Conservation (phyloP, 2,113 vertebrate genomes). For the Eleginops maclovinus region DNA sequence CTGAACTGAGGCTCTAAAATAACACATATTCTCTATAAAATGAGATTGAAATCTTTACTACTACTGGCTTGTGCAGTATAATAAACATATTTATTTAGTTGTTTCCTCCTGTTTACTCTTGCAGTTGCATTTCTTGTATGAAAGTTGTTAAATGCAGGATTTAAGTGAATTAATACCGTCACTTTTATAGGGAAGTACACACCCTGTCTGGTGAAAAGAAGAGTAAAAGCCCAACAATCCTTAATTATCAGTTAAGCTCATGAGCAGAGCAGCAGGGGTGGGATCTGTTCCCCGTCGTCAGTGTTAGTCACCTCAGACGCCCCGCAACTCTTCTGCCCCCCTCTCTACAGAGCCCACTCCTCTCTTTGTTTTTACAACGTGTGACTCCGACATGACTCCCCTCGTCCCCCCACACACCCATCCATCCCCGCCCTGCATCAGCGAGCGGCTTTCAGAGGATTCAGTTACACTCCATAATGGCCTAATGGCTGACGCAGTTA, state of each 20-base stretch:
- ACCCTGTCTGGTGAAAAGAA: not conserved
- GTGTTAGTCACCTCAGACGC: slow-evolving; percentile 46
- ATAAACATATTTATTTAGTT: not conserved
- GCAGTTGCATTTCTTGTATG: not conserved
- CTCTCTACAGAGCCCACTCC: slow-evolving; percentile 35
- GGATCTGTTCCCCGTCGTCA: slow-evolving; percentile 17
- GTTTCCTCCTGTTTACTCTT: not conserved
- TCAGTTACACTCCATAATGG: slow-evolving; percentile 72
- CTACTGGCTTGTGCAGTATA: not conserved
- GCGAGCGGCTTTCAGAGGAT: slow-evolving; percentile 70
- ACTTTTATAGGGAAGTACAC: not conserved
- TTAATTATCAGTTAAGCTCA: slow-evolving; percentile 16
- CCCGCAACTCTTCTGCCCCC: slow-evolving; percentile 37
- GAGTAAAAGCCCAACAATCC: slow-evolving; percentile 28
- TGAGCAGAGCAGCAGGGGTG: slow-evolving; percentile 50
- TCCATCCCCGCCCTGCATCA: slow-evolving; percentile 54
- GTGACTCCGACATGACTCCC: slow-evolving; percentile 19
- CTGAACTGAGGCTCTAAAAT: too few species aligned
- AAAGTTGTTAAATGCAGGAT: not conserved
- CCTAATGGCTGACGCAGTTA: slow-evolving; percentile 67
- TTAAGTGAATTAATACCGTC: not conserved
- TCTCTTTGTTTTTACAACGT: slow-evolving; percentile 62
- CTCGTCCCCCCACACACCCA: slow-evolving; percentile 46
- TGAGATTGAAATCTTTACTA: too few species aligned
- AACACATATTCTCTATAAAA: too few species aligned